Evolutionary conservation across 1,140 invertebrate species (phyloP).

Genomic region (Microplitis demolitor): DNA sequence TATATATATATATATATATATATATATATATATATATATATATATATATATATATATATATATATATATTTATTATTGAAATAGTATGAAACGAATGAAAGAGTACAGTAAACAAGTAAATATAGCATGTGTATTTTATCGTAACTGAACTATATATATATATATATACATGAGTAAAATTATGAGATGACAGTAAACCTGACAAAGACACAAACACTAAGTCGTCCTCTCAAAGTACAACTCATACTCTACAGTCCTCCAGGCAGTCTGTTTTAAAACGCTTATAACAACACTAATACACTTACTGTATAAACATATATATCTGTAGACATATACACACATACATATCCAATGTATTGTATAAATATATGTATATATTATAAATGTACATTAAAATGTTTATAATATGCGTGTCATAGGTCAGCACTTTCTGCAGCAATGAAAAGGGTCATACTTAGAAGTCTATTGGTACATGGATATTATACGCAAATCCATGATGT

Average conservation of each 20-base stretch:
- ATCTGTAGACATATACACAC: too few relatives aligned
- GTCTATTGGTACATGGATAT: not conserved
- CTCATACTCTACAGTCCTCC: not conserved
- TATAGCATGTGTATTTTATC: too few relatives aligned
- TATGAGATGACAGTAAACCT: not conserved
- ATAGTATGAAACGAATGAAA: too few relatives aligned
- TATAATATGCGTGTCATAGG: slow-evolving; percentile 33
- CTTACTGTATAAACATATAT: not conserved
- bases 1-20: too few relatives aligned
- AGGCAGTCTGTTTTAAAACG: not conserved
- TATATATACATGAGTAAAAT: not conserved
- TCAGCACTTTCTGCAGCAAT: slow-evolving; percentile 20
- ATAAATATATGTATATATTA: too few relatives aligned
- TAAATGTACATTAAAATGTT: slow-evolving; percentile 16
- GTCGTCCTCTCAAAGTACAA: too few relatives aligned
- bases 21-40: too few relatives aligned
- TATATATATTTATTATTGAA: too few relatives aligned
- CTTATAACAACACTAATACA: not conserved
- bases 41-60: too few relatives aligned
- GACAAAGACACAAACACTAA: not conserved
- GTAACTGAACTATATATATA: too few relatives aligned
- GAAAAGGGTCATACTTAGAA: not conserved
- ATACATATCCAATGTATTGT: too few relatives aligned
- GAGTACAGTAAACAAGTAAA: too few relatives aligned
- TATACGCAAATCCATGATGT: not conserved